phyloP scores from a whole-genome alignment of 2,797 vertebrate genomes.

The Limnodromus scolopaceus region DNA sequence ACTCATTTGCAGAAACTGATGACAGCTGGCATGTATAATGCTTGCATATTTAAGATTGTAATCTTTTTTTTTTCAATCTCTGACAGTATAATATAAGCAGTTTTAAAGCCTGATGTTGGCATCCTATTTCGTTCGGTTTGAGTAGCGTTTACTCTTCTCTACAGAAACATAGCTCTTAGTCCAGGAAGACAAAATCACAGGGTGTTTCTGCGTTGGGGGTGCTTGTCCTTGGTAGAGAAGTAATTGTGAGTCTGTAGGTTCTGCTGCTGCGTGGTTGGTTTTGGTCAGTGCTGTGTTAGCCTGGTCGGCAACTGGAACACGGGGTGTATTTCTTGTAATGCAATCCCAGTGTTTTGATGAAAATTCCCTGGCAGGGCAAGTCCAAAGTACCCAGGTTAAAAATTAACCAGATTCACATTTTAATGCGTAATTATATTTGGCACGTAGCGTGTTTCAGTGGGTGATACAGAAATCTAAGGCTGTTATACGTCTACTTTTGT shows the following conservation, averaged over 20 bases:
- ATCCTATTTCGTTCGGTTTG: background rate
- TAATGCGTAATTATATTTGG: background rate
- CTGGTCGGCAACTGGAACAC: background rate
- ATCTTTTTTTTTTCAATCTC: background rate
- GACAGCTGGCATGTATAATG: background rate
- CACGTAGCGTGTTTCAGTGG: background rate
- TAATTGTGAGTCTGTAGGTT: background rate
- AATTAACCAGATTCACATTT: background rate
- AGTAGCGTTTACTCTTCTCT: background rate
- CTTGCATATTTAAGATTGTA: background rate
- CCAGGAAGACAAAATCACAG: background rate
- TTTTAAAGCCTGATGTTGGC: accelerated
- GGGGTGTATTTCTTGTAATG: background rate
- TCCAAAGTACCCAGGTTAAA: slow-evolving; percentile 4
- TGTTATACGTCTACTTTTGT: background rate
- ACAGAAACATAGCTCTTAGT: background rate
- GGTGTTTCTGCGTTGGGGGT: background rate
- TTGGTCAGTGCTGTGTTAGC: background rate
- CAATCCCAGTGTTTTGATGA: background rate
- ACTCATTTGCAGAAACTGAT: background rate
- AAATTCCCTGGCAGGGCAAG: background rate
- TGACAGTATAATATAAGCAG: accelerated
- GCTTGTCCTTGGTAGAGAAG: background rate
- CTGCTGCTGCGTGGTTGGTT: background rate
- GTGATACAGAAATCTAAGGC: background rate